Percentiles rank a stretch among this genome's conserved stretches.
Evolutionary conservation across 1,140 invertebrate genomes (phyloP).

Genomic region (Eumeta japonica): DNA sequence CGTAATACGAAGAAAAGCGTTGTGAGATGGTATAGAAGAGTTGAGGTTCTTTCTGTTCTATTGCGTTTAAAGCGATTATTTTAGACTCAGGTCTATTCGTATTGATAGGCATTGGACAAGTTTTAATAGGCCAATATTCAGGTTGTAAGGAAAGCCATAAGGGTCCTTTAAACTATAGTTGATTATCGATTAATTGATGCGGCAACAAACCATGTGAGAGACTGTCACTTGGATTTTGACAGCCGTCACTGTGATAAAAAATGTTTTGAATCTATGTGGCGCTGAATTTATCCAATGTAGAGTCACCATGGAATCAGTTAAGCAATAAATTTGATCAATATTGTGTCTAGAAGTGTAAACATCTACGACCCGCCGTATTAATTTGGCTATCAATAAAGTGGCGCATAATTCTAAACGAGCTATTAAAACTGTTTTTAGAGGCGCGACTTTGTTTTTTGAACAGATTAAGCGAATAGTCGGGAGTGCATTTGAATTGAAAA

Average conservation of each 20-base stretch:
- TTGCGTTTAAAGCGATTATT: no score
- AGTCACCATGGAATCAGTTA: no score
- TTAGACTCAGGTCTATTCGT: no score
- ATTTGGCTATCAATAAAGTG: constrained; percentile 11
- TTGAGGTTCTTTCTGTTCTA: no score
- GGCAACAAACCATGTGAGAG: constrained; percentile 26
- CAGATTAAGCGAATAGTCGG: constrained; percentile 4
- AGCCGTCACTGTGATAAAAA: constrained; percentile 36
- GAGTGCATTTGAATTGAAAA: no score
- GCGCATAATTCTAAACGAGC: constrained; percentile 24
- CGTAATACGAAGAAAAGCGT: no score
- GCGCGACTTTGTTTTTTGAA: constrained; percentile 16
- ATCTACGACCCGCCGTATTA: constrained; percentile 17
- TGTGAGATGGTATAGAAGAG: no score
- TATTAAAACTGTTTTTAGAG: no score
- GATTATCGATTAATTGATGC: no score
- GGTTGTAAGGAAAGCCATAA: constrained; percentile 4
- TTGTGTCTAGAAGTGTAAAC: no score
- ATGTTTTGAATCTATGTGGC: constrained; percentile 38
- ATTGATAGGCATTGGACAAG: constrained; percentile 2
- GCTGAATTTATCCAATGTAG: constrained; percentile 28
- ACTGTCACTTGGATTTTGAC: no score
- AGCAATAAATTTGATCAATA: constrained; percentile 10
- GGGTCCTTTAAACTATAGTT: constrained; percentile 14
- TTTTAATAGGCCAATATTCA: no score